Conservation (phyloP, 1,140 invertebrate species). For the Bombus polaris region DNA sequence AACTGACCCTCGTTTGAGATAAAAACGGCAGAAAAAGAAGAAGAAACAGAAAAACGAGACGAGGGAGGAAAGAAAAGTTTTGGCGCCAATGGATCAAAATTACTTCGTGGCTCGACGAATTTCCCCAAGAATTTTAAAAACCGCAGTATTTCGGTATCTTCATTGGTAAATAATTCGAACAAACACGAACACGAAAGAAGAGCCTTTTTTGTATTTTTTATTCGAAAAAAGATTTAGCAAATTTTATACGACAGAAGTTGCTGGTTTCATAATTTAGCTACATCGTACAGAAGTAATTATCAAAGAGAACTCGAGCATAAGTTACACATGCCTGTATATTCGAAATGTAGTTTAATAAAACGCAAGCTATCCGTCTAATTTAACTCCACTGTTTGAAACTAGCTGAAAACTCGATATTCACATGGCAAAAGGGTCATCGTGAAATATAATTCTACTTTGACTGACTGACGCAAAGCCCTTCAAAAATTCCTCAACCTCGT, state of each 20-base stretch:
- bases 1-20: neutral
- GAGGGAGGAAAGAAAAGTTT: neutral
- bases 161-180: neutral
- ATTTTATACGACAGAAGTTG: neutral
- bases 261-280: neutral
- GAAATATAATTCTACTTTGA: neutral
- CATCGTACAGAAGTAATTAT: neutral
- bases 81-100: conserved; percentile 75
- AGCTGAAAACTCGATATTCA: neutral
- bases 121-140: too few species aligned
- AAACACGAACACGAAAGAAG: conserved; percentile 4
- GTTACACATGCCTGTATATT: neutral
- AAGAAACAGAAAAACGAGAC: neutral
- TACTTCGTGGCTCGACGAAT: conserved; percentile 58
- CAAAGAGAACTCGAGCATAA: neutral
- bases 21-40: neutral
- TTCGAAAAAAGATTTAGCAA: neutral
- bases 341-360: neutral
- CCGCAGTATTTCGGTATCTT: too few species aligned
- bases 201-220: neutral
- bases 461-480: neutral
- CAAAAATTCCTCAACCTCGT: neutral
- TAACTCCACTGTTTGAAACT: neutral
- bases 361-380: neutral
- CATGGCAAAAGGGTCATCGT: neutral